Base-by-base conservation (phyloP, 2,888 invertebrate species). In the Dasysyrphus tricinctus region DNA sequence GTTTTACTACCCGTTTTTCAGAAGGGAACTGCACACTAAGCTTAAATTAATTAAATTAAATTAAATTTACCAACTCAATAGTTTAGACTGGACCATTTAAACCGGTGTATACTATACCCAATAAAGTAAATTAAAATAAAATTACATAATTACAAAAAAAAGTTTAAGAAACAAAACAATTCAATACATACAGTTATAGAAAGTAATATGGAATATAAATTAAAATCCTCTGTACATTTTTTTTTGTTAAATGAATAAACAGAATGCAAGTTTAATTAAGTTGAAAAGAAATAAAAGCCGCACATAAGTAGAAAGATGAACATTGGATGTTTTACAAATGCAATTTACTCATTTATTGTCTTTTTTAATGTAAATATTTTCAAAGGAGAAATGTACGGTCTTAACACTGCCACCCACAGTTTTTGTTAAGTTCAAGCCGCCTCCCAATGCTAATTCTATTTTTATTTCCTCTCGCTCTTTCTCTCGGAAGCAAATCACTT, bases 251-350 rank as follows among this genome's bases (percentile, higher is more conserved):
- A 47, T 47, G 0, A 19, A 19, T 5, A 49, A 9, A 42, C 5
- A 5, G 11, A 49, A 11, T 49, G 77, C 73, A 78, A 54, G 49
- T 74, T 78, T 69, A 59, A 59, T 74, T 80, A 67, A 67, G 39
- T 39, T 59, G 11, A 49, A 54, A 73, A 80, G 32, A 56, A 44
- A 37, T 24, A 32, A 51, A 42, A 56, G 16, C 7, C 51, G n/a
- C 39, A 72, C 63, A 70, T 70, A 59, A 37, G 47, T 51, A 42
- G 49, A 72, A 78, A 70, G 83, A 75, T 72, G 75, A 76, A 80
- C 84, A 84, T 84, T 84, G 75, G 80, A 67, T 67, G 44, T 73
- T 75, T 74, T 34, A 61, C 34, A 59, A 61, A 74, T 37, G 54
- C 61, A 47, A 61, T 74, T 69, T 39, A 42, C 69, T 56, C 78